Evolutionary conservation across 2,888 invertebrate genomes (phyloP).

Genomic region (Clitarchus hookeri): DNA sequence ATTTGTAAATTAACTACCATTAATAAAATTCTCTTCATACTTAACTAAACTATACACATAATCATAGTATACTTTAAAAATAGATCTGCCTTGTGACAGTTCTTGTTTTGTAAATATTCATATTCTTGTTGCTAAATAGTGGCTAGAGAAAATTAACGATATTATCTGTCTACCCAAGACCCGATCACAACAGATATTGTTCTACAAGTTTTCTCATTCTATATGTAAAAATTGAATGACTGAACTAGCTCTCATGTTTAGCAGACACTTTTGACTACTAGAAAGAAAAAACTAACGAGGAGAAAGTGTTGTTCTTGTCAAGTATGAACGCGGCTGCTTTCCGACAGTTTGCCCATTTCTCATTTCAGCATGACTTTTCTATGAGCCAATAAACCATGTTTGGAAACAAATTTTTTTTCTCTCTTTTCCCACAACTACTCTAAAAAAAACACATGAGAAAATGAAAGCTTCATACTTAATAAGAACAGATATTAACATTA

Average conservation of each 20-base stretch:
- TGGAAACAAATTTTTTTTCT: background rate
- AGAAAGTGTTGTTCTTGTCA: constrained; percentile 38
- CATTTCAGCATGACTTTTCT: background rate
- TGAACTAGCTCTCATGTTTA: background rate
- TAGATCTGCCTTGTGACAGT: constrained; percentile 40
- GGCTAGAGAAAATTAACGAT: constrained; percentile 10
- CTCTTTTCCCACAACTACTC: background rate
- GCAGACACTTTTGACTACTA: constrained; percentile 22
- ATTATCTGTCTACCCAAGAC: background rate
- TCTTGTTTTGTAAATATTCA: constrained; percentile 37
- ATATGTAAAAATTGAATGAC: background rate
- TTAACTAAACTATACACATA: constrained; percentile 39
- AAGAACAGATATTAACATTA: constrained; percentile 17
- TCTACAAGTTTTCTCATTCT: constrained; percentile 18
- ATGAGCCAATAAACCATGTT: background rate
- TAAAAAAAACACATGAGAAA: background rate
- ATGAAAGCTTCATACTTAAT: constrained; percentile 11
- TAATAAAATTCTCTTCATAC: constrained; percentile 38
- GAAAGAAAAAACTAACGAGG: constrained; percentile 22
- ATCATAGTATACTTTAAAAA: constrained; percentile 38
- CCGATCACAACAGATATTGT: background rate
- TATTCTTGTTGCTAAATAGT: constrained; percentile 30
- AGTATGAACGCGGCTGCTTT: constrained; percentile 26
- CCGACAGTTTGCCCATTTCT: background rate
- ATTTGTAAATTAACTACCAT: constrained; percentile 35